Percentiles rank a stretch among this genome's conserved stretches.
These are phyloP conservation scores for Rhagophthalmus giganteus DNA, from an alignment of 2,888 invertebrate genomes.

Conservation along the genomic window DNA sequence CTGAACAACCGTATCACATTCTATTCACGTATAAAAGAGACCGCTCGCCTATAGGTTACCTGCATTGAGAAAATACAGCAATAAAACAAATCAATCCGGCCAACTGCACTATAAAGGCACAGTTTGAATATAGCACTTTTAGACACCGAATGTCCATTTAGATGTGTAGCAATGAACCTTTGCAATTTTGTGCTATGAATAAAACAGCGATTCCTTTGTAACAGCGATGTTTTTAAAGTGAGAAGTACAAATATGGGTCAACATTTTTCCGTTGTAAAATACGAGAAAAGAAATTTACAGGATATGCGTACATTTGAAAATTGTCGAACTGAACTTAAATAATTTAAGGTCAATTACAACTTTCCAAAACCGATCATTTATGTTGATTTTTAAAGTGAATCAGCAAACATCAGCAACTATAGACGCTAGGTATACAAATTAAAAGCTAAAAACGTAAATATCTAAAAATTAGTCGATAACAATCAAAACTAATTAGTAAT, in stretches of 20 bases:
- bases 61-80: slow-evolving; percentile 17
- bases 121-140: slow-evolving; percentile 25
- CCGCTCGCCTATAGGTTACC: slow-evolving; percentile 19
- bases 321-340: too few species aligned
- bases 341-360: too few species aligned
- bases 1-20: slow-evolving; percentile 3
- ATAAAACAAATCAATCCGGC: slow-evolving; percentile 28
- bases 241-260: not conserved
- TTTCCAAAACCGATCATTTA: too few species aligned
- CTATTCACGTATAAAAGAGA: slow-evolving; percentile 19
- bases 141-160: slow-evolving; percentile 27
- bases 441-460: too few species aligned
- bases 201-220: slow-evolving; percentile 19
- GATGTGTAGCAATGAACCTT: slow-evolving; percentile 22
- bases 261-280: too few species aligned
- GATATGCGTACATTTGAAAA: too few species aligned
- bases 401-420: too few species aligned
- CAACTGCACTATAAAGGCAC: slow-evolving; percentile 24
- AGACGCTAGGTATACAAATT: too few species aligned
- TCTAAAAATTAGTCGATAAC: too few species aligned
- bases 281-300: too few species aligned
- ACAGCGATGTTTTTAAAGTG: slow-evolving; percentile 14
- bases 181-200: slow-evolving; percentile 24
- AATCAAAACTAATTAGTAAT: too few species aligned
- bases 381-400: too few species aligned